Base-by-base conservation (phyloP, 2,113 vertebrate species). In the Syngnathus scovelli region DNA sequence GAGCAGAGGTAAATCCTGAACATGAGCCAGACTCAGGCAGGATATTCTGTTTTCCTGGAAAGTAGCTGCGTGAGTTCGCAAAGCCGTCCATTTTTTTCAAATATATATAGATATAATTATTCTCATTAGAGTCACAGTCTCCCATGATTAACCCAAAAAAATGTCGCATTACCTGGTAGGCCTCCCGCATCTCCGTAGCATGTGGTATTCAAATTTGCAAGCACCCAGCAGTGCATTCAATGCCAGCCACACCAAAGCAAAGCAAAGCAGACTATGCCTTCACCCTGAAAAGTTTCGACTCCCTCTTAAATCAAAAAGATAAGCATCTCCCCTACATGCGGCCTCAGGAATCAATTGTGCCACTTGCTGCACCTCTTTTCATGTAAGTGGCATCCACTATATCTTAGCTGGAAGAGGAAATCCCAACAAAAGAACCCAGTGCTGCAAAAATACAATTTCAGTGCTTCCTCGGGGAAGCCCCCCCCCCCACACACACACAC, bases 401-500 rank as follows among this genome's bases (percentile, higher is more conserved):
- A 76, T 81, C 70, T 71, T 73, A 66, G 69, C 71, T 79, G 71
- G 74, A 64, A 67, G 72, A 74, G 74, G 61, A 81, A 81, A 84
- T 81, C 82, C 72, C 0, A 6, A 77, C 70, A 71, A 82, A 77
- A 60, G 55, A 70, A 69, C 56, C 71, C 23, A 23, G 44, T n/a
- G 16, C 62, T 15, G 60, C 67, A 67, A 64, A 62, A 36, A 64
- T 61, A 48, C 64, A 55, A 68, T 39, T 62, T 61, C 71, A 44
- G 43, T 64, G 51, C 75, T 77, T 65, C 72, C 67, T 19, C 59
- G 62, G 70, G 58, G 72, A 68, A 66, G 61, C 66, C 44, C 63
- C 18, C 41, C 62, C 49, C 39, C 61, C 41, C 16, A 72, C 61
- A 48, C 46, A 64, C 27, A 27, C 27, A 33, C 2, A 33, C 27